Conservation (phyloP, 2,888 invertebrate species). For the Serrognathus titanus region DNA sequence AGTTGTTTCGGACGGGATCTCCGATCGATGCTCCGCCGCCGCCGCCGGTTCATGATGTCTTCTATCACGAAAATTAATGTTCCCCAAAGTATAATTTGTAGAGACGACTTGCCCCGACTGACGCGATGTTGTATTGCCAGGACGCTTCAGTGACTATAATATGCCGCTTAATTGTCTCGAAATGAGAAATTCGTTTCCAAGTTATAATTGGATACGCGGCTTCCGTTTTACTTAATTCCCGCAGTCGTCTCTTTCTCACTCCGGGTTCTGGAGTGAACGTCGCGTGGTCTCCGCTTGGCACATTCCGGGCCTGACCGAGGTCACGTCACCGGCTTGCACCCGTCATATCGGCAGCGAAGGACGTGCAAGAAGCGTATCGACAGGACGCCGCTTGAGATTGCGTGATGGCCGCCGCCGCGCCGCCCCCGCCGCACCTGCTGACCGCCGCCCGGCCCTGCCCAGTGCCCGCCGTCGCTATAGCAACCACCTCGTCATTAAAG, state of each 20-base stretch:
- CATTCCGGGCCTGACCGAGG: conserved; percentile 18
- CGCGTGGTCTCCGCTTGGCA: conserved; percentile 11
- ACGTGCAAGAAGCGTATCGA: conserved; percentile 32
- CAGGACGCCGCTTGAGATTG: conserved; percentile 48
- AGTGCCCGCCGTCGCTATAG: conserved; percentile 53
- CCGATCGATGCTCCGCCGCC: conserved; percentile 22
- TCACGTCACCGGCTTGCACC: background rate
- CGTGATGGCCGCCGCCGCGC: conserved; percentile 46
- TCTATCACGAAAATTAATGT: conserved; percentile 54
- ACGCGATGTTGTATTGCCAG: conserved; percentile 44
- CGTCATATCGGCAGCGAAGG: conserved; percentile 7
- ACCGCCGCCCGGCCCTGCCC: conserved; percentile 48
- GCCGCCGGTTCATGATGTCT: conserved; percentile 29
- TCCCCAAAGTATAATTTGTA: conserved; percentile 55
- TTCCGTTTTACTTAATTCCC: conserved; percentile 29
- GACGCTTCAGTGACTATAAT: conserved; percentile 52
- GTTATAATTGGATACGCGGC: conserved; percentile 55
- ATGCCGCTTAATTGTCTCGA: conserved; percentile 56
- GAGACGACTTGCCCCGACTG: conserved; percentile 44
- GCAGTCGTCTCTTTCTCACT: conserved; percentile 22
- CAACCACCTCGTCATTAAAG: conserved; percentile 56
- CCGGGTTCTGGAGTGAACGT: background rate
- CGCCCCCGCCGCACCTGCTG: conserved; percentile 42
- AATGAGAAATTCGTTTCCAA: conserved; percentile 57
- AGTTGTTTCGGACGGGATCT: conserved; percentile 34